Base-by-base conservation (phyloP, 2,888 invertebrate genomes). In the Escarpia spicata region DNA sequence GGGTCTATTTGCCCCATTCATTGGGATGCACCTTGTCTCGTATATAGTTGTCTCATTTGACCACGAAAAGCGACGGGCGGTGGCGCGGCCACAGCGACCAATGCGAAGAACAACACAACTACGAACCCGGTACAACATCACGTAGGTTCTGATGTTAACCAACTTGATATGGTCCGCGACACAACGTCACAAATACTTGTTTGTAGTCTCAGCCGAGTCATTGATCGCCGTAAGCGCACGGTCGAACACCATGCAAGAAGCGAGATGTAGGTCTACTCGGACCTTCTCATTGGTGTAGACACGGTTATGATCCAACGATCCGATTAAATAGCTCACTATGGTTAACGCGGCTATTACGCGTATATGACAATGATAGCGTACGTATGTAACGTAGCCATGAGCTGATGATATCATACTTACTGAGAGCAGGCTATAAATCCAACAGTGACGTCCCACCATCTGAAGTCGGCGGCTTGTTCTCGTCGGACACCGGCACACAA, bases 1-100 rank as follows among this genome's bases (percentile, higher is more conserved):
- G 75, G 75, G 75, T 75, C 75, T 26, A n/a, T 75, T 75, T 75
- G 75, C 26, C 75, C 60, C 75, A 75, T 75, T 75, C 75, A 75
- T n/a, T 6, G 26, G 75, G n/a, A 75, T 75, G 75, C 26, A 15
- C 75, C 19, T 75, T 75, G 75, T 2, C 75, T 75, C 75, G 75
- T 75, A 75, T 75, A 26, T 75, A 52, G 15, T 37, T 52, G 52
- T 52, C 52, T 52, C 52, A 9, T 9, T 0, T n/a, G 75, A 75
- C 75, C 75, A 75, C 75, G n/a, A 15, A 4, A 75, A 75, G 26
- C 75, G 19, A 75, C 19, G 75, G 75, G 75, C 15, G 75, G 26
- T 26, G 52, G 10, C 6, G 19, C 19, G 3, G 26, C 75, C 75
- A 75, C 26, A 3, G 26, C n/a, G 60, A 19, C 60, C 15, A 15